Conservation (phyloP, 2,113 vertebrate species). For the Platycercus adscitus region DNA sequence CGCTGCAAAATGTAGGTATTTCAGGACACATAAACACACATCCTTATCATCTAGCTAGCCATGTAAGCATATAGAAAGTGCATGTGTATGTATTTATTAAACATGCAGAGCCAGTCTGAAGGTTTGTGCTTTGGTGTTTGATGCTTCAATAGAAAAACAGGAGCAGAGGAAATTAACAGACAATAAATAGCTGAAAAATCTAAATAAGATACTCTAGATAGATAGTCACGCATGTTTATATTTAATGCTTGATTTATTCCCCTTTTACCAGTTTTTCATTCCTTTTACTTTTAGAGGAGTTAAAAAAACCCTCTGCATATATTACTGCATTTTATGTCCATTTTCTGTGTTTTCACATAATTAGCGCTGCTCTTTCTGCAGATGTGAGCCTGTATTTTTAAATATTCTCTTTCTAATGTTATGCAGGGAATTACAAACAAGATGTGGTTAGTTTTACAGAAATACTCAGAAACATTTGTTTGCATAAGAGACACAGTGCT, state of each 20-base stretch:
- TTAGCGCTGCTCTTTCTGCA: slow-evolving; percentile 65
- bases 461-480: slow-evolving; percentile 26
- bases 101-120: slow-evolving; percentile 29
- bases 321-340: slow-evolving; percentile 62
- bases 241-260: slow-evolving; percentile 39
- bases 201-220: slow-evolving; percentile 67
- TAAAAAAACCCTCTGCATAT: slow-evolving; percentile 58
- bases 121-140: slow-evolving; percentile 69
- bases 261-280: slow-evolving; percentile 50
- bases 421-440: slow-evolving; percentile 12
- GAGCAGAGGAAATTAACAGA: slow-evolving; percentile 53
- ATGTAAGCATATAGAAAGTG: neutral
- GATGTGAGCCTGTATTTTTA: slow-evolving; percentile 52
- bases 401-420: slow-evolving; percentile 40
- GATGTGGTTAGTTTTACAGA: neutral
- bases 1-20: slow-evolving; percentile 53
- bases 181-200: slow-evolving; percentile 71
- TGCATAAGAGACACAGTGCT: neutral
- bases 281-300: slow-evolving; percentile 50
- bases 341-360: slow-evolving; percentile 35
- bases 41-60: neutral
- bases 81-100: neutral
- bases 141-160: slow-evolving; percentile 60
- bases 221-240: slow-evolving; percentile 54
- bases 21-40: neutral